A percentile compares a stretch with the other conserved stretches of the same genome.
Evolutionary conservation across 2,888 invertebrate species (phyloP).

Genomic region (Molanna angustata): DNA sequence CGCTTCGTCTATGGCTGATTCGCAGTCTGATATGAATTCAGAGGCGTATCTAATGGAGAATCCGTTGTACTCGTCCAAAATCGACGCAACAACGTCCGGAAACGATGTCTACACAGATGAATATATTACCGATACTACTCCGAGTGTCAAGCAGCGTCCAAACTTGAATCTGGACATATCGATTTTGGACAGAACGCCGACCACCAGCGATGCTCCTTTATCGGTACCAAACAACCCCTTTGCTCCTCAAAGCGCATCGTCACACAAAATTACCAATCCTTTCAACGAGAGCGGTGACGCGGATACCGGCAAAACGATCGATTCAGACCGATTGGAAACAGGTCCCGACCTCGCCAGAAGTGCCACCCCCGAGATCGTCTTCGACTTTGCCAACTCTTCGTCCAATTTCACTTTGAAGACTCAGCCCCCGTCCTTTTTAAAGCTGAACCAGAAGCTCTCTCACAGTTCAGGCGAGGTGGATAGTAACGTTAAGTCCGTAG

Average conservation of each 20-base stretch:
- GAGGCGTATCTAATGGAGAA: constrained; percentile 43
- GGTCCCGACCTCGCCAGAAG: constrained; percentile 42
- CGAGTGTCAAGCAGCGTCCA: constrained; percentile 1
- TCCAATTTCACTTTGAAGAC: constrained; percentile 43
- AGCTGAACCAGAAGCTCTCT: constrained; percentile 63
- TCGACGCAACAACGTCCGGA: constrained; percentile 40
- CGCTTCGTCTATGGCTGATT: neutral
- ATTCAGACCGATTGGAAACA: constrained; percentile 32
- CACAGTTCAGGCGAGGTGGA: constrained; percentile 69
- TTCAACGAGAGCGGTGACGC: constrained; percentile 23
- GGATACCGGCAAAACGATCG: constrained; percentile 10
- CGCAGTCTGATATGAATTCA: constrained; percentile 41
- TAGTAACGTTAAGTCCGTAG: constrained; percentile 33
- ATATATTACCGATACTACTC: constrained; percentile 6
- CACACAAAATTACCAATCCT: constrained; percentile 28
- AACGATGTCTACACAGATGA: constrained; percentile 24
- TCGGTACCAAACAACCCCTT: constrained; percentile 10
- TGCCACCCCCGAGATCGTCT: constrained; percentile 64
- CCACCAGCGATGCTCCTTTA: neutral
- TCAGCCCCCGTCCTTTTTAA: constrained; percentile 54
- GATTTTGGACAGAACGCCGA: constrained; percentile 10
- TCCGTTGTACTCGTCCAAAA: constrained; percentile 51
- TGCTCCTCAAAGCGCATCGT: constrained; percentile 33
- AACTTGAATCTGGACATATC: constrained; percentile 9
- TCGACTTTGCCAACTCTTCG: constrained; percentile 38